Conservation (phyloP, 2,888 invertebrate genomes). For the Clivina fossor region DNA sequence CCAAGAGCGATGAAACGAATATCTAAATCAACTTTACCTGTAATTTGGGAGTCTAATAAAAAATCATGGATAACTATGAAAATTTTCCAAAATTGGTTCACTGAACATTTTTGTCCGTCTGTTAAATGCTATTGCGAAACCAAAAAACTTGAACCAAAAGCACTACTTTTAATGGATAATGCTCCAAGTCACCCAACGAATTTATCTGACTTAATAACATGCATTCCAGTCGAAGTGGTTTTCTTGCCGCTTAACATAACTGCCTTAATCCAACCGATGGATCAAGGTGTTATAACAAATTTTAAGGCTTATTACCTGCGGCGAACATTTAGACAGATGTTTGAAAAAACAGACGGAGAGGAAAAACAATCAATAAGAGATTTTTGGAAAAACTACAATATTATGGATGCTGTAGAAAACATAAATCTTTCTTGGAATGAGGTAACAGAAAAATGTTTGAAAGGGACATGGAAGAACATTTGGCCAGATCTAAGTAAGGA, state of each 20-base stretch:
- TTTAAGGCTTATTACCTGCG: constrained; percentile 18
- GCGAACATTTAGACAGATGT: constrained; percentile 26
- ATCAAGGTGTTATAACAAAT: background rate
- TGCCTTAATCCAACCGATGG: background rate
- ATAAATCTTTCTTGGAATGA: constrained; percentile 35
- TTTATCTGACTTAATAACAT: background rate
- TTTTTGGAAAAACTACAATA: constrained; percentile 35
- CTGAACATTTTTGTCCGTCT: constrained; percentile 30
- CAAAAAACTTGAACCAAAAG: constrained; percentile 17
- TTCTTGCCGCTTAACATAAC: background rate
- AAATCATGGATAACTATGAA: constrained; percentile 30
- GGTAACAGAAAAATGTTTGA: constrained; percentile 11
- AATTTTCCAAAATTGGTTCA: constrained; percentile 35
- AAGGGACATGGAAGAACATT: background rate
- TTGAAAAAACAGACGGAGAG: constrained; percentile 21
- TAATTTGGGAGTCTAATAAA: constrained; percentile 37
- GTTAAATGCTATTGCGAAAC: constrained; percentile 22
- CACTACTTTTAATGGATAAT: constrained; percentile 3
- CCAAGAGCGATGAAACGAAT: constrained; percentile 36
- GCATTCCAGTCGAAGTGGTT: background rate
- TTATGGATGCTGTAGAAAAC: constrained; percentile 33
- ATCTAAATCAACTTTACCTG: constrained; percentile 37
- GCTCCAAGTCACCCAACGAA: background rate
- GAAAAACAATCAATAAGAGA: background rate
- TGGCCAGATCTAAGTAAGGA: background rate